Percentiles rank a stretch among this genome's conserved stretches.
These are phyloP conservation scores for Lymantria dispar DNA, from an alignment of 2,888 invertebrate genomes.

Conservation along the genomic window DNA sequence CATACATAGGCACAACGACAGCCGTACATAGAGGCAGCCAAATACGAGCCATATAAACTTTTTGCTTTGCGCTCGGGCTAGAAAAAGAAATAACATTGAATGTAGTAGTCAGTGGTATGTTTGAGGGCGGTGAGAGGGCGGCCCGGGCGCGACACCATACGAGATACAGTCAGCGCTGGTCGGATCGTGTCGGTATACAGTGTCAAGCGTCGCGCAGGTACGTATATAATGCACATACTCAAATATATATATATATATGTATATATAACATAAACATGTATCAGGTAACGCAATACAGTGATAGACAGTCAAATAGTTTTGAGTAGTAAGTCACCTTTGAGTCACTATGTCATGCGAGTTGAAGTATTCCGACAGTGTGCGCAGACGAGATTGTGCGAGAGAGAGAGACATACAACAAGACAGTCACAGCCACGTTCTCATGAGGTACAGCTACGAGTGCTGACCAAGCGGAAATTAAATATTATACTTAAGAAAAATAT, in stretches of 20 bases:
- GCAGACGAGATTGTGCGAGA: constrained; percentile 24
- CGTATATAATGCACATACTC: constrained; percentile 60
- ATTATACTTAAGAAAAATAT: constrained; percentile 34
- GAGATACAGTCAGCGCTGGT: constrained; percentile 30
- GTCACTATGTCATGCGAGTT: constrained; percentile 64
- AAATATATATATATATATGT: constrained; percentile 33
- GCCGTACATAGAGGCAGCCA: constrained; percentile 80
- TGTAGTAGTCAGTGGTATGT: constrained; percentile 52
- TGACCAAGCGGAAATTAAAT: constrained; percentile 31
- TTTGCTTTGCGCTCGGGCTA: constrained; percentile 80
- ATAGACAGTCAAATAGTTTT: constrained; percentile 80
- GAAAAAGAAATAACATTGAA: constrained; percentile 74
- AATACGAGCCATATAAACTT: constrained; percentile 80
- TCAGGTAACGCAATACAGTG: constrained; percentile 51
- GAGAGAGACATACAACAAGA: constrained; percentile 48
- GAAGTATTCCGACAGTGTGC: constrained; percentile 11
- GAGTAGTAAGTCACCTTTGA: constrained; percentile 88
- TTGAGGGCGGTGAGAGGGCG: background rate
- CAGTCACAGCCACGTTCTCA: constrained; percentile 79
- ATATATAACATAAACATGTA: constrained; percentile 22
- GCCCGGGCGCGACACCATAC: constrained; percentile 9
- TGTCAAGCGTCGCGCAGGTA: constrained; percentile 58
- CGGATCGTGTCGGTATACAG: constrained; percentile 43
- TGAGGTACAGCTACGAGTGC: constrained; percentile 28
- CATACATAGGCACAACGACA: constrained; percentile 81